A percentile compares a stretch with the other conserved stretches of the same genome.
These are phyloP conservation scores for Phragmatobia fuliginosa DNA, from an alignment of 2,888 invertebrate genomes.

Conservation along the genomic window DNA sequence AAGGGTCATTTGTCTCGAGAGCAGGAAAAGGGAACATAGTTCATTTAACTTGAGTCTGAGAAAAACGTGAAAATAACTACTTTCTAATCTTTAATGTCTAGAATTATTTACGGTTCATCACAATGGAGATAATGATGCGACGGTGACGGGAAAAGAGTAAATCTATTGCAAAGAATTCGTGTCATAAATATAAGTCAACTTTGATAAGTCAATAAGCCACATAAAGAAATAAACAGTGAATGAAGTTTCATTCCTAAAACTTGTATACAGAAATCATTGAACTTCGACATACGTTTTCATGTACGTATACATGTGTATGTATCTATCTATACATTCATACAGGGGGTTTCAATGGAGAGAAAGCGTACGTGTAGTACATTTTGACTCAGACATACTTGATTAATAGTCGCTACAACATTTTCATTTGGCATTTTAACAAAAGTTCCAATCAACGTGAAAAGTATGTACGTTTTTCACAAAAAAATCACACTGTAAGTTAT, in stretches of 20 bases:
- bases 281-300: neutral
- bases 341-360: neutral
- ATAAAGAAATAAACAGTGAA: neutral
- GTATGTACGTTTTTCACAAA: neutral
- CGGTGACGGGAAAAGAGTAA: too few relatives aligned
- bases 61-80: too few relatives aligned
- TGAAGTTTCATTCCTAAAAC: neutral
- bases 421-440: neutral
- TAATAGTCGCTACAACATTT: neutral
- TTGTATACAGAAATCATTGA: neutral
- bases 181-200: neutral
- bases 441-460: neutral
- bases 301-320: neutral
- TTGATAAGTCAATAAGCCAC: neutral
- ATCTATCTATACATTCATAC: neutral
- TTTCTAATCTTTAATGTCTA: neutral
- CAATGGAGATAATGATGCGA: too few relatives aligned
- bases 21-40: neutral
- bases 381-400: neutral
- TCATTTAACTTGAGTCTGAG: neutral
- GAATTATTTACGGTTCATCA: neutral
- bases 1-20: neutral
- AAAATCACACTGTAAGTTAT: neutral
- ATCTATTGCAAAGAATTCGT: neutral
- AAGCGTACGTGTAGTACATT: neutral